These are phyloP conservation scores for Centropus unirufus DNA, from an alignment of 2,113 vertebrate species.

Conservation along the genomic window DNA sequence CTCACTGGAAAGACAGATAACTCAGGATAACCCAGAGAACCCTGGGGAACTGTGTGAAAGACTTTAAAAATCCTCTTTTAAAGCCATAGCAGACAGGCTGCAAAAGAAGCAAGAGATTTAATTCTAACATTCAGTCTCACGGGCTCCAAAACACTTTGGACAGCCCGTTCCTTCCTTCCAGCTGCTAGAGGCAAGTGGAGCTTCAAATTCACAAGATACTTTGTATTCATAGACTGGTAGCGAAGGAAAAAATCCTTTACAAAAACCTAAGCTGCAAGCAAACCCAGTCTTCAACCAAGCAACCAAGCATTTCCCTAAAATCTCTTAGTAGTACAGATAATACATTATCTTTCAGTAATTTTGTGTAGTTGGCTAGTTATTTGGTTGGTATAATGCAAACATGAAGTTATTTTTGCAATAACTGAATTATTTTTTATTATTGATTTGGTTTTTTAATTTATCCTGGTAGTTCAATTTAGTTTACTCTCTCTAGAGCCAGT, in stretches of 20 bases:
- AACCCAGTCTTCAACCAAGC: not conserved
- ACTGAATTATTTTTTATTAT: not conserved
- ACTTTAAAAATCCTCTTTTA: slow-evolving; percentile 27
- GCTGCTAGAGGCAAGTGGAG: slow-evolving; percentile 13
- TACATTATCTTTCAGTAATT: not conserved
- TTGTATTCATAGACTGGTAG: not conserved
- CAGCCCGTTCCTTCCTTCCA: slow-evolving; percentile 36
- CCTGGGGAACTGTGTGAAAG: slow-evolving; percentile 14
- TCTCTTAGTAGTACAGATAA: not conserved
- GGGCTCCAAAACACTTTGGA: slow-evolving; percentile 39
- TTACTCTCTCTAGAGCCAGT: not conserved
- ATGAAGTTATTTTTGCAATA: not conserved
- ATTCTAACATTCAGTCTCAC: slow-evolving; percentile 27
- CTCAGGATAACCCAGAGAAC: slow-evolving; percentile 46
- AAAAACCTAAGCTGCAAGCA: not conserved
- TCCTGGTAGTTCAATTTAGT: not conserved
- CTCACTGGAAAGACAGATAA: slow-evolving; percentile 34
- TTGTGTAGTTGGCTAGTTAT: not conserved
- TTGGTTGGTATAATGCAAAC: not conserved
- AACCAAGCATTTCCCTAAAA: not conserved
- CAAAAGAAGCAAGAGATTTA: not conserved
- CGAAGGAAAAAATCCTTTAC: not conserved
- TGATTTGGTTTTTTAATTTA: not conserved
- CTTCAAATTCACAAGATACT: not conserved
- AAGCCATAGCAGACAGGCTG: slow-evolving; percentile 47